Evolutionary conservation across 2,888 invertebrate genomes (phyloP).

Genomic region (Netelia virgata): DNA sequence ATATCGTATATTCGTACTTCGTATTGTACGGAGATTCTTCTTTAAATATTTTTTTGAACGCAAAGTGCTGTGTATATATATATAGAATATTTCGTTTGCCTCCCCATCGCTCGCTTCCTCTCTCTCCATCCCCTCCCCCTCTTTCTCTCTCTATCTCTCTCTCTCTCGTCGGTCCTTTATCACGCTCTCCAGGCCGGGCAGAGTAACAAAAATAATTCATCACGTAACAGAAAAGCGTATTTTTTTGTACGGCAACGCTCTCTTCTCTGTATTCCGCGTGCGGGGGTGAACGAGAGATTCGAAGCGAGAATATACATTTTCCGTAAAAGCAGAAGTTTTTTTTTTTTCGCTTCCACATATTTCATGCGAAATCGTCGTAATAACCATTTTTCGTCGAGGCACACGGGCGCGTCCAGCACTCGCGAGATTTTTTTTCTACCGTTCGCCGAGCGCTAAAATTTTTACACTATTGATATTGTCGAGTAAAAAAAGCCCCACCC

Average conservation of each 20-base stretch:
- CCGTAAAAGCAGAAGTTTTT: constrained; percentile 27
- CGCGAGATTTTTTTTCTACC: constrained; percentile 38
- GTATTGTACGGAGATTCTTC: not conserved
- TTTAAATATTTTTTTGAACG: not conserved
- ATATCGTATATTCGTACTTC: not conserved
- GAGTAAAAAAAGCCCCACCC: not conserved
- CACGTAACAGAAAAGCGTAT: constrained; percentile 48
- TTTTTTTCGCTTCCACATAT: constrained; percentile 15
- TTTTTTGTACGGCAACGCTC: constrained; percentile 19
- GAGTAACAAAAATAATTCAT: constrained; percentile 65
- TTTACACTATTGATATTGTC: constrained; percentile 60
- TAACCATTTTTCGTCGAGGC: constrained; percentile 51
- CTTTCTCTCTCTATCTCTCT: constrained; percentile 23
- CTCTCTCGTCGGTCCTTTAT: constrained; percentile 38
- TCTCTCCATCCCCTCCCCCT: not conserved
- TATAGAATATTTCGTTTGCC: not conserved
- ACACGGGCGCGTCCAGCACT: not conserved
- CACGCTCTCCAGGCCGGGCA: constrained; percentile 31
- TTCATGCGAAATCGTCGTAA: constrained; percentile 58
- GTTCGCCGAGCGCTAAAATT: constrained; percentile 35
- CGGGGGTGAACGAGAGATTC: not conserved
- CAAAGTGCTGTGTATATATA: not conserved
- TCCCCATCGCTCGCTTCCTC: not conserved
- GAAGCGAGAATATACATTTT: constrained; percentile 42
- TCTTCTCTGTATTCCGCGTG: not conserved